Conservation (phyloP, 2,797 vertebrate genomes). For the Hydrocynus forskahlii region DNA sequence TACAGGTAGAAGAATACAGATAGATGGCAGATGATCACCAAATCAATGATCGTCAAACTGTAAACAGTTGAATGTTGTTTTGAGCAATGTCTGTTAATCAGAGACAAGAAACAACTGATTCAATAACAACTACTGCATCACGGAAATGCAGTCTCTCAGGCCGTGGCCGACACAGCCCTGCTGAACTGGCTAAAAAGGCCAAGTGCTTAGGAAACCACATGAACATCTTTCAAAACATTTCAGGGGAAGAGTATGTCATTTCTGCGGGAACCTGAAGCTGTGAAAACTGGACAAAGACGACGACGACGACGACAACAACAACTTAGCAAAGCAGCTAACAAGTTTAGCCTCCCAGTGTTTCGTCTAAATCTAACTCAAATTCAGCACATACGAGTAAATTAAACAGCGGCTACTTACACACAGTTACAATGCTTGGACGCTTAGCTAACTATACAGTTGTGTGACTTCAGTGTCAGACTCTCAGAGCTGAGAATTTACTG, state of each 20-base stretch:
- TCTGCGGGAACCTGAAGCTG: constrained; percentile 2
- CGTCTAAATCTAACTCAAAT: background rate
- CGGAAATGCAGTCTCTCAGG: background rate
- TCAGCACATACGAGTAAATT: background rate
- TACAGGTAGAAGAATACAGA: no score
- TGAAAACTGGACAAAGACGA: background rate
- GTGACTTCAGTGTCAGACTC: background rate
- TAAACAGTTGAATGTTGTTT: background rate
- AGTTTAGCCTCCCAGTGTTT: constrained; percentile 3
- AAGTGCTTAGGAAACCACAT: no score
- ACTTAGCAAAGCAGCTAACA: background rate
- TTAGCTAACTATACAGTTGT: background rate
- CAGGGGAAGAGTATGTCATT: fast-evolving
- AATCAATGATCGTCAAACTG: background rate
- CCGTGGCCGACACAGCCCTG: background rate
- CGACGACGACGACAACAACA: background rate
- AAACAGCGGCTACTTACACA: background rate
- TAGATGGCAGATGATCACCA: no score
- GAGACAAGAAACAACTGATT: background rate
- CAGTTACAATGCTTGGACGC: background rate
- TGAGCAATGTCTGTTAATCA: background rate
- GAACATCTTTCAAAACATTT: no score
- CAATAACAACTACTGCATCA: background rate
- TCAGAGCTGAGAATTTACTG: background rate
- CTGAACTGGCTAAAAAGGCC: background rate